Base-by-base conservation (phyloP, 2,797 vertebrate genomes). In the Gadopsis bispinosus region DNA sequence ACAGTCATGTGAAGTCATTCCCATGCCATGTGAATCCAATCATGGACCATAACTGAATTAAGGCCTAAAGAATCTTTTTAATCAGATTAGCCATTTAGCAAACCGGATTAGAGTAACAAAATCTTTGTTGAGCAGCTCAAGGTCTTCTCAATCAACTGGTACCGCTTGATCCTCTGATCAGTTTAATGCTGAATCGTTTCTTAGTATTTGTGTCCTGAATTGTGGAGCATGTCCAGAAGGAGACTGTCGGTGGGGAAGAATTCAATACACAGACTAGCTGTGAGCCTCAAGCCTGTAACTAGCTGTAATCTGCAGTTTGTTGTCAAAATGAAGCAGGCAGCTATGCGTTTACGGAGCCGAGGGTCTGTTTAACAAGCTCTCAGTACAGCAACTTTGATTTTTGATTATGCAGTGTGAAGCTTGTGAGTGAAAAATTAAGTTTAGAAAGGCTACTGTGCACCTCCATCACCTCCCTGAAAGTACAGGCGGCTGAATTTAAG, bases 1-100 rank as follows among this genome's bases (percentile, higher is more conserved):
- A 83, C 81, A 83, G 89, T 94, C 91, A 93, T 88, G 92, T 92
- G 92, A 93, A 94, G 90, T 92, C 89, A 90, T 88, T 93, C 90
- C 87, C 81, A 81, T 78, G 83, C 87, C 92, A 94, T 94, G 92
- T 94, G 92, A 92, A 91, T 87, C 83, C 85, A 88, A 93, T 92
- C 83, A 92, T 72, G 78, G 84, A 87, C 90, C 81, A 81, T 89
- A 92, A 93, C 88, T 85, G 80, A 93, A 90, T 93, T 93, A 85
- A 83, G 84, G 69, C 61, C 83, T 73, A 85, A 93, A 87, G 85
- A 92, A 84, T 91, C 68, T 87, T 80, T 93, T 90, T 89, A 92
- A 94, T 93, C 89, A 85, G 84, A 86, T 94, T 92, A 93, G 84
- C 86, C 75, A 82, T 92, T 93, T 92, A 92, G 91, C 81, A 91